Conservation (phyloP, 2,888 invertebrate species). For the Idaea straminata region DNA sequence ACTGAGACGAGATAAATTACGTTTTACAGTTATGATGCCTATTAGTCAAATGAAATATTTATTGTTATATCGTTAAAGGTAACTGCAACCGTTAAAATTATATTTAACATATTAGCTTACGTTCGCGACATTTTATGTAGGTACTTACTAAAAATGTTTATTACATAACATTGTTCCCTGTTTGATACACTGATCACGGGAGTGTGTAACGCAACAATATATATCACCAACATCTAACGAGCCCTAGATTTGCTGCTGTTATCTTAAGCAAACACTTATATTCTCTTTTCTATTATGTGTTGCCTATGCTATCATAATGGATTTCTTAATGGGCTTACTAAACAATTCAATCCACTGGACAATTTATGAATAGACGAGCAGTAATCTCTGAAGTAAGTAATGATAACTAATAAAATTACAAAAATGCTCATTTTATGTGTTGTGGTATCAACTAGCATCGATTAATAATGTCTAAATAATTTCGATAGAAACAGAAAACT, state of each 20-base stretch:
- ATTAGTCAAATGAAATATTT: not conserved
- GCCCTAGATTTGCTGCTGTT: not conserved
- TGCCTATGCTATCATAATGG: not conserved
- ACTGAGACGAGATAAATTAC: conserved; percentile 5
- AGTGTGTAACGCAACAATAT: not conserved
- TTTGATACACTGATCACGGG: not conserved
- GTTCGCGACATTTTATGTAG: not conserved
- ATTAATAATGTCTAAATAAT: not conserved
- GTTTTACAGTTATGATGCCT: not conserved
- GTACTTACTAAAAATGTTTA: not conserved
- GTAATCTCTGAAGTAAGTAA: not conserved
- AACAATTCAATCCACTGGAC: not conserved
- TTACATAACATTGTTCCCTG: not conserved
- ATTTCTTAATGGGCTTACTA: not conserved
- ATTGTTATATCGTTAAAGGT: conserved; percentile 4
- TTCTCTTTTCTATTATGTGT: not conserved
- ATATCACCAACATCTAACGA: not conserved
- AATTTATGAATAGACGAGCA: not conserved
- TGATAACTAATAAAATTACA: not conserved
- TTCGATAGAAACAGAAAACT: not conserved
- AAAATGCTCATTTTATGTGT: not conserved
- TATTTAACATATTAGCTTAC: not conserved
- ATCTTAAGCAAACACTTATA: not conserved
- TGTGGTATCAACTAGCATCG: not conserved
- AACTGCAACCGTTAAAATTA: conserved; percentile 4